Percentiles rank a stretch among this genome's conserved stretches.
phyloP scores from a whole-genome alignment of 1,140 invertebrate genomes.

The Ruditapes philippinarum region DNA sequence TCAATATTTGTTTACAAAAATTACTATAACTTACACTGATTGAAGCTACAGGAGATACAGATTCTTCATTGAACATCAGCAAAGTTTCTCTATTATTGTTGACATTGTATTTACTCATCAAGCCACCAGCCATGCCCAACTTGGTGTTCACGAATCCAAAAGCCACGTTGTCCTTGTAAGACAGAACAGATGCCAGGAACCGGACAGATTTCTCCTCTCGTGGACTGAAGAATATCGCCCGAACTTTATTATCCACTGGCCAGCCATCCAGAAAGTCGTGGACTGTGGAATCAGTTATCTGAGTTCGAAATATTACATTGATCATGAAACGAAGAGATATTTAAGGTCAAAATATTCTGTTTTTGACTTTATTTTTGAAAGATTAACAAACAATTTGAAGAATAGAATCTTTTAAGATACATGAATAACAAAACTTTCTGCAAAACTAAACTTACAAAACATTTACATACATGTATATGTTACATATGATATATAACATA shows the following conservation, averaged over 20 bases:
- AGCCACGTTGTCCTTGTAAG: conserved; percentile 94
- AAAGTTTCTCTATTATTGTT: conserved; percentile 91
- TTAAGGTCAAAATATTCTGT: too few species aligned
- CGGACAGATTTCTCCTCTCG: conserved; percentile 92
- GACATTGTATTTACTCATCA: conserved; percentile 88
- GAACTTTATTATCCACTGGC: conserved; percentile 94
- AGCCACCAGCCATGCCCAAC: conserved; percentile 82
- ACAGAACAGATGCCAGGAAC: conserved; percentile 96
- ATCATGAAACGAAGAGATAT: too few species aligned
- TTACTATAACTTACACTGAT: conserved; percentile 89
- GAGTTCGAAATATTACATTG: conserved; percentile 76
- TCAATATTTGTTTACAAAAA: too few species aligned
- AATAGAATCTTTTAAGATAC: too few species aligned
- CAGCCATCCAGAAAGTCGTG: conserved; percentile 95
- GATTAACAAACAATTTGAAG: too few species aligned
- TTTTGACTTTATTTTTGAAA: too few species aligned
- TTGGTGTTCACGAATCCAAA: conserved; percentile 91
- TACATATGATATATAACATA: too few species aligned
- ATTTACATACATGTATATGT: too few species aligned
- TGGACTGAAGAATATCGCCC: conserved; percentile 95
- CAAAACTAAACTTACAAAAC: too few species aligned
- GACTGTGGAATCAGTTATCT: conserved; percentile 91
- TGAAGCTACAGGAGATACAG: conserved; percentile 92
- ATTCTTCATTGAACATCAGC: conserved; percentile 96
- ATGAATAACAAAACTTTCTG: too few species aligned